phyloP scores from a whole-genome alignment of 2,888 invertebrate species.

The Sinhomidia bicolor region DNA sequence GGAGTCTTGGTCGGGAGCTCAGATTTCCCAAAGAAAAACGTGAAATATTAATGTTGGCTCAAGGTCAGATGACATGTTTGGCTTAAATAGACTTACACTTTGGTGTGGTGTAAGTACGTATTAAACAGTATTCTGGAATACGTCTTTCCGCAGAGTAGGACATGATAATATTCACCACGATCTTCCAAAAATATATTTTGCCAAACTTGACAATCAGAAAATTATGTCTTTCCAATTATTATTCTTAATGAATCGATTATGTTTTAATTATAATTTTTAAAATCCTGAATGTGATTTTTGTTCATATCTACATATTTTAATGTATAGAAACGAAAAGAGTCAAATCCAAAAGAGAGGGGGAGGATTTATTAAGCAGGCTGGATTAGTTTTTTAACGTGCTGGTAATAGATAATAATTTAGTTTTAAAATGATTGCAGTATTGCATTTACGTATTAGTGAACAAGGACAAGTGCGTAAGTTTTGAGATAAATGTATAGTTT shows the following conservation, averaged over 20 bases:
- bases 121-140: too few relatives aligned
- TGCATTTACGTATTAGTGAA: neutral
- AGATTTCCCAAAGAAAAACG: slow-evolving; percentile 98
- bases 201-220: slow-evolving; percentile 4
- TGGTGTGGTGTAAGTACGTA: too few relatives aligned
- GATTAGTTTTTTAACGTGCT: neutral
- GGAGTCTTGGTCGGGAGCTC: slow-evolving; percentile 93
- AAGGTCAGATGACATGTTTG: slow-evolving; percentile 83
- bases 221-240: neutral
- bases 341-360: too few relatives aligned
- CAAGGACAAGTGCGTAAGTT: neutral
- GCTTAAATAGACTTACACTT: slow-evolving; percentile 48
- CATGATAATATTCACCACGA: neutral
- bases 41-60: slow-evolving; percentile 94
- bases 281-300: slow-evolving; percentile 25
- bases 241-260: neutral
- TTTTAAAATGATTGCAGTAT: neutral
- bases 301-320: slow-evolving; percentile 8
- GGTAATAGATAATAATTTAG: neutral
- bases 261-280: neutral
- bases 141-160: neutral
- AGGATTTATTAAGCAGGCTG: too few relatives aligned
- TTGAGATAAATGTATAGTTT: neutral
- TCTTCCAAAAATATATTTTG: neutral
- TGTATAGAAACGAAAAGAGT: neutral